phyloP scores from a whole-genome alignment of 2,797 vertebrate species.

The Philypnodon macrostomus region DNA sequence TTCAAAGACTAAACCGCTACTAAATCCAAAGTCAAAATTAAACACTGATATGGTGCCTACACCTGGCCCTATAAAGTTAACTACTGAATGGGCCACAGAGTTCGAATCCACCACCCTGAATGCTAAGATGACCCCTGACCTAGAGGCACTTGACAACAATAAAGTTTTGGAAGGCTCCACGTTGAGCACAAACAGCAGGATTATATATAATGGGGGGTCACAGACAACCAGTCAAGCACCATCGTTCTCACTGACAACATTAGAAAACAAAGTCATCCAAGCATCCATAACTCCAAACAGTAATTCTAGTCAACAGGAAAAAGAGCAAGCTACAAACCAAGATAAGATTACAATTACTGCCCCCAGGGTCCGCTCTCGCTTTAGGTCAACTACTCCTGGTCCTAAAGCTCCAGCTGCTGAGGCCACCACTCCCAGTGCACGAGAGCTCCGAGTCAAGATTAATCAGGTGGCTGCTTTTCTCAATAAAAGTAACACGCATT shows the following conservation, averaged over 20 bases:
- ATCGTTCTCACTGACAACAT: slow-evolving; percentile 51
- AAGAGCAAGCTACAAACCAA: slow-evolving; percentile 6
- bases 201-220: slow-evolving; percentile 48
- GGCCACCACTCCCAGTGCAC: slow-evolving; percentile 53
- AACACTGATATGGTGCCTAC: slow-evolving; percentile 27
- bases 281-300: slow-evolving; percentile 22
- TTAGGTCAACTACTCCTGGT: slow-evolving; percentile 35
- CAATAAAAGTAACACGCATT: slow-evolving; percentile 69
- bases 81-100: slow-evolving; percentile 19
- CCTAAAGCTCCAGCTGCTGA: slow-evolving; percentile 16
- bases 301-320: slow-evolving; percentile 23
- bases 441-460: slow-evolving; percentile 78
- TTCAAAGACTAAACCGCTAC: slow-evolving; percentile 38
- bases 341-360: slow-evolving; percentile 10
- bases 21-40: slow-evolving; percentile 23
- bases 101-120: slow-evolving; percentile 27
- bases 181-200: slow-evolving; percentile 42
- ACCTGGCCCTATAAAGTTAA: slow-evolving; percentile 26
- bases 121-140: slow-evolving; percentile 35
- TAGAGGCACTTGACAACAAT: slow-evolving; percentile 18
- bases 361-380: slow-evolving; percentile 17
- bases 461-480: slow-evolving; percentile 83
- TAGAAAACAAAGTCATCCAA: slow-evolving; percentile 44
- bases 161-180: slow-evolving; percentile 18
- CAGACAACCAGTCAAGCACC: slow-evolving; percentile 34